Percentiles rank a stretch among this genome's conserved stretches.
Evolutionary conservation across 2,113 vertebrate species (phyloP).

Genomic region (Chionis minor): DNA sequence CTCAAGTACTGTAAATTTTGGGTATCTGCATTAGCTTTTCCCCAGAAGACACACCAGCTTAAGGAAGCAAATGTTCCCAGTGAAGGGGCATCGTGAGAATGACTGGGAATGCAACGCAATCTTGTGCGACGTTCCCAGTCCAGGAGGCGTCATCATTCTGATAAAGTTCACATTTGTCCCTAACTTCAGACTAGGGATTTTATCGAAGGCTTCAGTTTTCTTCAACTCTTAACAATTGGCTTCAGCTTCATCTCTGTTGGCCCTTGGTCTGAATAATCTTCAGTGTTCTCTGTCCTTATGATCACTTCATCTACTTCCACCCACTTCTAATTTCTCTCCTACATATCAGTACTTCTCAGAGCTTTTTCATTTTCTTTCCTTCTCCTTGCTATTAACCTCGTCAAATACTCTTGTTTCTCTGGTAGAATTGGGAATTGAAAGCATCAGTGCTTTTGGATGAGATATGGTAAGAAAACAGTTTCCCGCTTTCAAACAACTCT

Average conservation of each 20-base stretch:
- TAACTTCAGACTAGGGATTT: not conserved
- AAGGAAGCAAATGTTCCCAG: not conserved
- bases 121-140: fast-evolving
- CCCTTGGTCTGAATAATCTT: not conserved
- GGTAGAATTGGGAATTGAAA: not conserved
- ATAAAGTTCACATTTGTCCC: not conserved
- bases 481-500: not conserved
- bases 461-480: not conserved
- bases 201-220: not conserved
- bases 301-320: not conserved
- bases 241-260: not conserved
- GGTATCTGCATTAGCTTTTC: not conserved
- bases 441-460: not conserved
- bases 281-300: not conserved
- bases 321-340: not conserved
- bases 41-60: not conserved
- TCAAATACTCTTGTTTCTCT: not conserved
- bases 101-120: not conserved
- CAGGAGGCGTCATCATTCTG: not conserved
- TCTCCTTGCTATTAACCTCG: not conserved
- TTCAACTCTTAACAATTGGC: not conserved
- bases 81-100: fast-evolving
- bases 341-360: not conserved
- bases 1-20: no score
- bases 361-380: not conserved